A percentile compares a stretch with the other conserved stretches of the same genome.
Evolutionary conservation across 1,140 invertebrate genomes (phyloP).

Genomic region (Drosophila kepulauana): DNA sequence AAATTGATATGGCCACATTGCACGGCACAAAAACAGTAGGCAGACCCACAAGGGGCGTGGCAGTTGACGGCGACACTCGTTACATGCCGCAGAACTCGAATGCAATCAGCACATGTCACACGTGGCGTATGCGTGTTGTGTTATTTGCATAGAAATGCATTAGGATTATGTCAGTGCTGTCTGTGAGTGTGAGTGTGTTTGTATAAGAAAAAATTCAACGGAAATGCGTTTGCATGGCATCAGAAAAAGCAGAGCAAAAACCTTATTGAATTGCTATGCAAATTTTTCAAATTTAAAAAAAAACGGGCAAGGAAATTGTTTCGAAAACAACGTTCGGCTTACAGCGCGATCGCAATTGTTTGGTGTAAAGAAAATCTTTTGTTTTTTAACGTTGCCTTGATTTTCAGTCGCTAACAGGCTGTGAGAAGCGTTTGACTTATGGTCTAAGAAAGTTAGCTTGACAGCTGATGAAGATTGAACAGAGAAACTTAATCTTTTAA

Average conservation of each 20-base stretch:
- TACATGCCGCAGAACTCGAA: slow-evolving; percentile 9
- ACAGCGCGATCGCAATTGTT: not conserved
- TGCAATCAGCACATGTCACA: slow-evolving; percentile 55
- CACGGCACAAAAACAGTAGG: slow-evolving; percentile 5
- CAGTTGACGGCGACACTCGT: not conserved
- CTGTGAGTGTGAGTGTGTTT: not conserved
- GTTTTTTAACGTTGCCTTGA: not conserved
- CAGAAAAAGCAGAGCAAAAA: not conserved
- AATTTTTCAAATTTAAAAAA: not conserved
- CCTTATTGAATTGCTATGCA: slow-evolving; percentile 3
- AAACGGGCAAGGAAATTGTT: not conserved
- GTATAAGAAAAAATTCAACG: not conserved
- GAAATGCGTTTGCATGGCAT: slow-evolving; percentile 4
- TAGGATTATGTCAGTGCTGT: slow-evolving; percentile 20
- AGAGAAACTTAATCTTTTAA: too few species aligned
- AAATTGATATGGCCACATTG: slow-evolving; percentile 30
- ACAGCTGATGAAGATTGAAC: not conserved
- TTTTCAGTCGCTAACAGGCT: not conserved
- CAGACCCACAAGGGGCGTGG: not conserved
- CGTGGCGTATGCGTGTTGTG: slow-evolving; percentile 44
- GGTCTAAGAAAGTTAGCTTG: not conserved
- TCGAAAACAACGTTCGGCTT: not conserved
- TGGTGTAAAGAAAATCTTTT: not conserved
- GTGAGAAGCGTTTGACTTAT: not conserved
- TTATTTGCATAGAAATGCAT: slow-evolving; percentile 48